Evolutionary conservation across 2,113 vertebrate genomes (phyloP), one percentile per base, ranked within the genome.

Genomic region (Datnioides undecimradiatus): DNA sequence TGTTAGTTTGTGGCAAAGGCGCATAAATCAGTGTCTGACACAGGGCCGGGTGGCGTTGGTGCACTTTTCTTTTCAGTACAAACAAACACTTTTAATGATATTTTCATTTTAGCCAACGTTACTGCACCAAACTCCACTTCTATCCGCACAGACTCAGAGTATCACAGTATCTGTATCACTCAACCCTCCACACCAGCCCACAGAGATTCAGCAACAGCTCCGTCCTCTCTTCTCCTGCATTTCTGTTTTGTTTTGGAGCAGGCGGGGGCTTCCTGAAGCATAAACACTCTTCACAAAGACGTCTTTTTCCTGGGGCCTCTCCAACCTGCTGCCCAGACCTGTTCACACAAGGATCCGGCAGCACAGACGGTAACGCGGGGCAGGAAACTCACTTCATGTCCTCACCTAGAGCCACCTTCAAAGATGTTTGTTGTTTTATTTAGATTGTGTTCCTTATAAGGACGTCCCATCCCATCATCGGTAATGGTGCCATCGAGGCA

Each of bases 261-360:
- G 70, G 75, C 71, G 27, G 60, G 25, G 45, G 73, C 75, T 89
- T 91, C 89, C 87, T 89, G 85, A 73, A 83, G 73, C 41, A 57
- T 79, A 87, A 91, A 88, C 88, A 90, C 57, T 25, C 51, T 58
- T 43, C n/a, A 48, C 57, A 41, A 10, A 62, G 48, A 45, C 55
- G 31, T 76, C 3, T 81, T 80, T 68, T 87, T 85, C 78, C 78
- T 68, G 68, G 33, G 68, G 76, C 83, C 43, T 82, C 80, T 65
- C 5, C 59, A 71, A 76, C 84, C 82, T 74, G 85, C 63, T 57
- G 78, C 49, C 66, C 66, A 51, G 80, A 59, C 54, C 79, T 76
- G 70, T 72, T 68, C 60, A 46, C 40, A 38, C 79, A 49, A 5
- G 4, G 33, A 59, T 33, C 16, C 45, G 7, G 55, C 29, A 46